These are phyloP conservation scores for Apoderus coryli DNA, from an alignment of 2,888 invertebrate species.

Conservation along the genomic window DNA sequence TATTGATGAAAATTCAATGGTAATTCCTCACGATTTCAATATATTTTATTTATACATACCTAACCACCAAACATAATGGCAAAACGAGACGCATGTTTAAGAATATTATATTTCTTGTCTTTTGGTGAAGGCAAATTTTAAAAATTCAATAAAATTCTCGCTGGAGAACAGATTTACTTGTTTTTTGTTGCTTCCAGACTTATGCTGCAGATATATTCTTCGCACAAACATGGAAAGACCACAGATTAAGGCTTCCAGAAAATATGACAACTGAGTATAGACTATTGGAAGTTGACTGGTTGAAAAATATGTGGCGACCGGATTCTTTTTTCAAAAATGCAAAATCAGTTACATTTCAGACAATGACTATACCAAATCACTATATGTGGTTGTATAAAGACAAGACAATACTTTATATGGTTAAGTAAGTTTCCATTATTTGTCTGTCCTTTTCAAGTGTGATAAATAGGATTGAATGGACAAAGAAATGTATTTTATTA, in stretches of 20 bases:
- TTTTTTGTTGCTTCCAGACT: conserved; percentile 42
- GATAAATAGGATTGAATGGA: background rate
- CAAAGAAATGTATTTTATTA: conserved; percentile 3
- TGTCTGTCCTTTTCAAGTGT: background rate
- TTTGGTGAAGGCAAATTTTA: too few relatives aligned
- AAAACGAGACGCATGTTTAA: too few relatives aligned
- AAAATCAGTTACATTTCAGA: conserved; percentile 85
- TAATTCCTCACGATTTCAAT: too few relatives aligned
- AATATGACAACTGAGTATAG: conserved; percentile 88
- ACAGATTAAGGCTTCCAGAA: conserved; percentile 69
- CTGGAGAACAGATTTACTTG: too few relatives aligned
- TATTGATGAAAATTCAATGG: conserved; percentile 93
- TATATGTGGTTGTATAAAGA: conserved; percentile 84
- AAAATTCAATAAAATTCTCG: conserved; percentile 5
- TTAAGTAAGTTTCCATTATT: conserved; percentile 45
- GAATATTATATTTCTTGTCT: too few relatives aligned
- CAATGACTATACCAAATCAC: conserved; percentile 90
- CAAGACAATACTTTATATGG: conserved; percentile 74
- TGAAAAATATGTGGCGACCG: conserved; percentile 87
- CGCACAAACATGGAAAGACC: conserved; percentile 88
- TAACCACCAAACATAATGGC: too few relatives aligned
- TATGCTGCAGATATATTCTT: conserved; percentile 87
- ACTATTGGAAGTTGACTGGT: conserved; percentile 75
- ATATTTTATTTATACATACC: too few relatives aligned
- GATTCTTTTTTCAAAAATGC: conserved; percentile 92